Evolutionary conservation across 1,140 invertebrate species (phyloP).

Genomic region (Penaeus indicus): DNA sequence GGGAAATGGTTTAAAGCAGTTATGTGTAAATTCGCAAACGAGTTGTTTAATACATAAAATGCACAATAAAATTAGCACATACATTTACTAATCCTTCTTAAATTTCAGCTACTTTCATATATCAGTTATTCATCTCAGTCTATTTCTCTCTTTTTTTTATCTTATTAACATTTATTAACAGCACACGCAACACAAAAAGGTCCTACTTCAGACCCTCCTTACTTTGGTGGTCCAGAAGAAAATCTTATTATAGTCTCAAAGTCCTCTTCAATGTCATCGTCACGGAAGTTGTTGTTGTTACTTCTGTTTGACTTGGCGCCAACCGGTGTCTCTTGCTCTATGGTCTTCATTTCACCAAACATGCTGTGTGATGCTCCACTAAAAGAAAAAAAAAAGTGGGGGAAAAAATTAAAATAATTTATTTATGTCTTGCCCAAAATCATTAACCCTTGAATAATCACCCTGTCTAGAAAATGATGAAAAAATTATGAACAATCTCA

Average conservation of each 20-base stretch:
- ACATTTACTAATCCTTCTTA: too few species aligned
- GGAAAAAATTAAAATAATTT: too few species aligned
- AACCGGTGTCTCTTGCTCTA: slow-evolving; percentile 83
- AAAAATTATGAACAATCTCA: too few species aligned
- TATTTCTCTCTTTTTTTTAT: neutral
- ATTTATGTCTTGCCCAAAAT: too few species aligned
- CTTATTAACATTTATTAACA: neutral
- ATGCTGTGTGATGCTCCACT: slow-evolving; percentile 93
- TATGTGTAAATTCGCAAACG: neutral
- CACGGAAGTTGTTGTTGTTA: slow-evolving; percentile 68
- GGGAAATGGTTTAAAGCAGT: neutral
- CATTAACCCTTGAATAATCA: too few species aligned
- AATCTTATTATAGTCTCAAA: slow-evolving; percentile 66
- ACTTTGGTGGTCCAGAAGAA: slow-evolving; percentile 70
- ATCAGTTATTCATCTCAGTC: neutral
- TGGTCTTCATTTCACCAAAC: slow-evolving; percentile 90
- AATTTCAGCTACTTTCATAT: too few species aligned
- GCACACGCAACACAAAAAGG: neutral
- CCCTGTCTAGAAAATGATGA: too few species aligned
- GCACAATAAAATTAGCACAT: neutral
- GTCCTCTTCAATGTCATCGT: slow-evolving; percentile 69
- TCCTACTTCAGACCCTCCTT: neutral
- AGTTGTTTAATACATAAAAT: neutral
- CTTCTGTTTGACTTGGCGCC: slow-evolving; percentile 63
- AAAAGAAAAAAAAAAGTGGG: slow-evolving; percentile 15